Evolutionary conservation across 2,888 invertebrate genomes (phyloP), one percentile per base, ranked within the genome.

Genomic region (Agriopis aurantiaria): DNA sequence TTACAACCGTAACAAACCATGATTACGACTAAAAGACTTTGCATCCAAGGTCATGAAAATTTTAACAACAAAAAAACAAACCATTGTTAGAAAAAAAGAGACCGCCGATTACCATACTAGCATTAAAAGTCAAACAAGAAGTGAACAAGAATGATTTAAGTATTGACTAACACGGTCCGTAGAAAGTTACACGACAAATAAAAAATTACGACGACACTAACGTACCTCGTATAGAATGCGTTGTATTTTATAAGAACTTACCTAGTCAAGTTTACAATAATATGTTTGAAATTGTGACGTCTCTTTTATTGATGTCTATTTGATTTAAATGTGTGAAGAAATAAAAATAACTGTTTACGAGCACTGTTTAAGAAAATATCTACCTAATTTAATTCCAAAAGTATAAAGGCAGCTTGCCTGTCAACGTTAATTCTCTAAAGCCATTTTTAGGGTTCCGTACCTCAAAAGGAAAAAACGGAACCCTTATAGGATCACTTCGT

Each of bases 81-180:
- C 64, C 52, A 68, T 68, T 68, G 64, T 64, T 61, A 65, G 69
- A 48, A 60, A 56, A 60, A 60, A 65, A 56, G 33, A 55, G 49
- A 40, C 49, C 45, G 45, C 46, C 55, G 59, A 67, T 63, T 61
- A 52, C 59, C n/a, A 49, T 56, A 17, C 55, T 8, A 49, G 56
- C 8, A 45, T 65, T n/a, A 61, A 69, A 69, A 69, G 62, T 66
- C 66, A 17, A 63, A 66, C 66, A 66, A 48, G 69, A 65, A 56
- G 63, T 63, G 10, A 63, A 66, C 66, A 66, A 48, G 69, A 65
- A 56, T 75, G 71, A 75, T 73, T 73, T 75, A n/a, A n/a, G n/a
- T n/a, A 75, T 75, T 40, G 69, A 10, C 46, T 17, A 14, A 52
- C 48, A 12, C 53, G 67, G 8, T 11, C 51, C 53, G 45, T 41